Base-by-base conservation (phyloP, 37 sponge, comb jelly and placozoan species). In the Cladorhizidae sp. region DNA sequence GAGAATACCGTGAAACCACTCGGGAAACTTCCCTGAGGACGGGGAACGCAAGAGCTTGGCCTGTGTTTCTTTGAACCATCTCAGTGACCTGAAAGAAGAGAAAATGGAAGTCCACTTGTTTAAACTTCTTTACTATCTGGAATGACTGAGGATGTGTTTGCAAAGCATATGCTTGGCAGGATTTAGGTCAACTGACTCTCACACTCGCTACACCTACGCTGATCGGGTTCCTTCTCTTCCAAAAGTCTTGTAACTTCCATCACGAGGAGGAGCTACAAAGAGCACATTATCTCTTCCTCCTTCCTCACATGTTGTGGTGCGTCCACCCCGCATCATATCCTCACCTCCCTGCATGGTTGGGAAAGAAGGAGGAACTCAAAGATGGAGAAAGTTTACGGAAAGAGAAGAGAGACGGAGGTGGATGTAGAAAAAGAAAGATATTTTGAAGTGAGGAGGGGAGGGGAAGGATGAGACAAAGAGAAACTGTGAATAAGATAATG, bases 1-100 rank as follows among this genome's bases (percentile, higher is more conserved):
- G 73, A 93, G 86, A 67, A 86, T 86, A n/a, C 94, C 94, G 36
- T 93, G 94, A 61, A 89, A 93, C 94, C 94, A 93, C 52, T 70
- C 72, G 0, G 55, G 74, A 51, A 86, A 80, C 25, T 14, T 32
- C 2, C 87, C 87, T 9, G 36, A 43, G 18, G 67, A 32, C 1
- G 79, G 28, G 20, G 22, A 45, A 26, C 62, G 36, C 21, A 83
- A 61, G 22, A 70, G 57, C 8, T 23, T 23, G 0, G 71, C 69
- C 68, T 93, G 94, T 41, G 94, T 93, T 67, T 86, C 87, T 42
- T 89, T 74, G 67, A 93, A 93, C 94, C 94, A 93, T 11, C 94
- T 77, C 39, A 83, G 70, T 29, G 94, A 89, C 33, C 91, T 90
- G 68, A 29, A 3, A 72, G 45, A 17, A 42, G 51, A 21, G 5